Base-by-base conservation (phyloP, 2,797 vertebrate species). In the Perodicticus potto region DNA sequence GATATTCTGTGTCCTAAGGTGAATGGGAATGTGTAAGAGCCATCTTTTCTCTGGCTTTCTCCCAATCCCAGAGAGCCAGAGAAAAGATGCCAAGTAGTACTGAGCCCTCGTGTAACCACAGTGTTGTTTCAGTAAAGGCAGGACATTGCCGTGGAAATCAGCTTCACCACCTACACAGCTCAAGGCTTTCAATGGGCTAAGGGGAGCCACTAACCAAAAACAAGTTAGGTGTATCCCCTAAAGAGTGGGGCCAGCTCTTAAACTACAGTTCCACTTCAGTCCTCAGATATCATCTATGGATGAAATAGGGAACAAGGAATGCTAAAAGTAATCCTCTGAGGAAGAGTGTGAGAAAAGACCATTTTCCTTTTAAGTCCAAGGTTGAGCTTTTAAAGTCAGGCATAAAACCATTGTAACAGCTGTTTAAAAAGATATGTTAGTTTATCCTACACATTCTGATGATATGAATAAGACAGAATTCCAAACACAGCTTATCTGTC, bases 301-400 rank as follows among this genome's bases (percentile, higher is more conserved):
- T 89, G 72, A 93, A 94, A 81, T 25, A n/a, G 59, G 87, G 83
- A 45, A 45, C 27, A 61, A 70, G 23, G 49, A 74, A 92, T 63
- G 45, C 61, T 78, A 65, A 43, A 90, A 95, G 85, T 59, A 93
- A 81, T 10, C 43, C 23, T 94, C 34, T 92, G 83, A 89, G 67
- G 80, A 94, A 55, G 86, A 85, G 25, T 2, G 17, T 86, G 65
- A 87, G 82, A 86, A 80, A 78, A 91, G 82, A 63, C 25, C 57
- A 57, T 70, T 90, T 96, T 83, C 25, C 55, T 93, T 93, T 70
- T 27, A 90, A 91, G 80, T 61, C 82, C 22, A 7, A 93, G 45
- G 59, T 94, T 92, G 45, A 94, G 55, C 43, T 76, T 95, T 86
- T 91, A 22, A 91, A 45, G 40, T 96, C 40, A 89, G 89, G 86